phyloP scores from a whole-genome alignment of 2,888 invertebrate genomes.

The Zhengitettix transpicula region DNA sequence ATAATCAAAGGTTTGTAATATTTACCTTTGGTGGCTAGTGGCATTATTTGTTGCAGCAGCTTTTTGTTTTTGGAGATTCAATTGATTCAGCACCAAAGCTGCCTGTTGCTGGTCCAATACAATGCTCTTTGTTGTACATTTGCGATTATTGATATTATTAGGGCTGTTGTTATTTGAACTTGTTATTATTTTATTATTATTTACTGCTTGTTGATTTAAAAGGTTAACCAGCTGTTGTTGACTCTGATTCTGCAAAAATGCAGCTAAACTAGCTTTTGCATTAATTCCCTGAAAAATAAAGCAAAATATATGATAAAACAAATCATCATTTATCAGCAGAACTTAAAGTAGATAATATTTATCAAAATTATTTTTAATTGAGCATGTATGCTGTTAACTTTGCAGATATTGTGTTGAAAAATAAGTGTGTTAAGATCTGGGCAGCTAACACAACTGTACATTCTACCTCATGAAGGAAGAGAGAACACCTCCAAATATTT shows the following conservation, averaged over 20 bases:
- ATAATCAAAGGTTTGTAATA: neutral
- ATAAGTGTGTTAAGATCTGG: no score
- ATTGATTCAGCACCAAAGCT: conserved; percentile 13
- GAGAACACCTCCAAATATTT: no score
- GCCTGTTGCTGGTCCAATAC: conserved; percentile 13
- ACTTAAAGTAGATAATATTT: no score
- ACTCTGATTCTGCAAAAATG: conserved; percentile 27
- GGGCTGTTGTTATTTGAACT: conserved; percentile 8
- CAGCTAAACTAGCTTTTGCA: conserved; percentile 31
- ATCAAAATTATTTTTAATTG: no score
- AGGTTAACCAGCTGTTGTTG: conserved; percentile 19
- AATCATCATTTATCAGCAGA: no score
- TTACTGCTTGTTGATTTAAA: conserved; percentile 15
- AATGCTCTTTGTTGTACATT: conserved; percentile 8
- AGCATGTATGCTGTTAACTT: no score
- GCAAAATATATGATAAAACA: conserved; percentile 9
- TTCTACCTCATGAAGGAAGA: no score
- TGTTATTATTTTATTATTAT: conserved; percentile 12
- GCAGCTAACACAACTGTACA: no score
- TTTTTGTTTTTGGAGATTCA: conserved; percentile 10
- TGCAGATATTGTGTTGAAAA: no score
- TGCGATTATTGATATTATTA: conserved; percentile 9
- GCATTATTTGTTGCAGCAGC: conserved; percentile 4
- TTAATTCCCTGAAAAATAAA: conserved; percentile 20
- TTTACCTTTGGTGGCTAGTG: conserved; percentile 15